Base-by-base conservation (phyloP, 2,113 vertebrate genomes). In the Tauraco erythrolophus region DNA sequence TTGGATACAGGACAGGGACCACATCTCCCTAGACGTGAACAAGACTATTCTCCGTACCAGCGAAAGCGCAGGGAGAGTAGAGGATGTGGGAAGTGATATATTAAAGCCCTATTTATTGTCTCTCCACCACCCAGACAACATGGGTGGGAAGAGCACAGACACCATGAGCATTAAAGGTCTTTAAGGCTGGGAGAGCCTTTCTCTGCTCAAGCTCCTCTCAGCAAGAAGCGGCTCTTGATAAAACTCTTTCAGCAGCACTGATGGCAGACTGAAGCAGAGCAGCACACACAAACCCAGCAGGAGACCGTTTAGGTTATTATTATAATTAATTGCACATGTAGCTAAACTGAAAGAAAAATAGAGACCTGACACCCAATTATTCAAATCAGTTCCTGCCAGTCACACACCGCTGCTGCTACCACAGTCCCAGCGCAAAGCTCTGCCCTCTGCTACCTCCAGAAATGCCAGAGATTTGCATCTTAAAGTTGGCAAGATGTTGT, bases 251-350 rank as follows among this genome's bases (percentile, higher is more conserved):
- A 92, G 91, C 80, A 43, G 80, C 1, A 0, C 51, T 87, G 92
- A 94, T 69, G 72, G 94, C 92, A 92, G 76, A 68, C 89, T 94
- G 92, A 96, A 94, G 84, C 14, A 0, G 56, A 96, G 94, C 92
- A 93, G 94, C 94, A 94, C 96, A 96, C 62, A 78, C 94, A 88
- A 94, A 87, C 96, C 69, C 94, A 96, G 95, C 94, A 93, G 95
- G 96, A 85, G 94, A 87, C 89, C 64, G 12, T 96, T 97, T 94
- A 96, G 91, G 92, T 94, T 97, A 97, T 98, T 97, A 97, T 97
- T 98, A 96, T 97, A 97, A 97, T 97, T 98, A 98, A 97, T 97
- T 94, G 95, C 96, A 95, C 85, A 96, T 95, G 94, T 93, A 94
- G 95, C 97, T 95, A 95, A 94, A 96, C 95, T 69, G 96, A 95